Conservation (phyloP, 2,888 invertebrate genomes). For the Mesorhabditis belari region DNA sequence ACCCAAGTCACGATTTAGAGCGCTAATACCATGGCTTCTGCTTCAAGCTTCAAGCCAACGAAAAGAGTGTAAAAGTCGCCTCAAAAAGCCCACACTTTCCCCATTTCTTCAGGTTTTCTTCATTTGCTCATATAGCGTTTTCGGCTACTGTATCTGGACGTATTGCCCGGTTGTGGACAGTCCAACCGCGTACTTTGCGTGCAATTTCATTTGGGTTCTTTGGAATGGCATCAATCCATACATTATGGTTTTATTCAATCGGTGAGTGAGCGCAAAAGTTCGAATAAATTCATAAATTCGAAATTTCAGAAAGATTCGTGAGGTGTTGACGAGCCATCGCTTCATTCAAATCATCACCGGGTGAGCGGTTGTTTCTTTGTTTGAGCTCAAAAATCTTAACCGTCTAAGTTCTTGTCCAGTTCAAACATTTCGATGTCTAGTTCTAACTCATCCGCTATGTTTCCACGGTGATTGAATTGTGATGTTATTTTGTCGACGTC, state of each 20-base stretch:
- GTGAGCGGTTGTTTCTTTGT: too few relatives aligned
- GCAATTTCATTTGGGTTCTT: not conserved
- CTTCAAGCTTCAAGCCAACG: too few relatives aligned
- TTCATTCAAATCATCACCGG: not conserved
- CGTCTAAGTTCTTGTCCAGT: too few relatives aligned
- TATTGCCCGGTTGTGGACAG: not conserved
- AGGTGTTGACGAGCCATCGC: not conserved
- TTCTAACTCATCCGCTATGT: too few relatives aligned
- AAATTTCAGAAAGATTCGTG: not conserved
- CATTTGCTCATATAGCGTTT: not conserved
- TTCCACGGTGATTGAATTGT: too few relatives aligned
- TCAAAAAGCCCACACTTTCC: too few relatives aligned
- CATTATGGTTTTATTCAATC: not conserved
- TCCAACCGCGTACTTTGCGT: not conserved
- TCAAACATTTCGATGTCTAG: too few relatives aligned
- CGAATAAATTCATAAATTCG: not conserved
- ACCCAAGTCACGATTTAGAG: too few relatives aligned
- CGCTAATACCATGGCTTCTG: too few relatives aligned
- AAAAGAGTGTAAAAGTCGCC: too few relatives aligned
- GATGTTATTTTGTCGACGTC: too few relatives aligned
- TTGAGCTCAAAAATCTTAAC: too few relatives aligned
- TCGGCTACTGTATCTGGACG: not conserved
- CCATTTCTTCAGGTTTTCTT: not conserved
- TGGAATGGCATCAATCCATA: not conserved
- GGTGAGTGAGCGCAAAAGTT: not conserved